phyloP scores from a whole-genome alignment of 2,113 vertebrate genomes.

The Grallaria varia region DNA sequence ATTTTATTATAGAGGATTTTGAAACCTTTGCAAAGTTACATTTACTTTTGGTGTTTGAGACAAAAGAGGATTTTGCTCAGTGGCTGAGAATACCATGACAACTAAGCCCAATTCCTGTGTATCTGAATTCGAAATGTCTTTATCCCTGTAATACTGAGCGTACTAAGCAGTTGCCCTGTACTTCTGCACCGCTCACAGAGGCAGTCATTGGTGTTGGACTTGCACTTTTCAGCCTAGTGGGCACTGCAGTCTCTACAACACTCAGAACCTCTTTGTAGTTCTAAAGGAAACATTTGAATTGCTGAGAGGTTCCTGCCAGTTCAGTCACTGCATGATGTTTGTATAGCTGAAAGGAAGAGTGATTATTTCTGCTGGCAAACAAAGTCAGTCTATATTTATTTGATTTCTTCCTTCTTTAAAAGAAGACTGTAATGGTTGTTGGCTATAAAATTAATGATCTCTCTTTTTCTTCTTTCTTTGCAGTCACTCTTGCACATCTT shows the following conservation, averaged over 20 bases:
- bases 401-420: conserved; percentile 5
- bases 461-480: neutral
- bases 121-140: neutral
- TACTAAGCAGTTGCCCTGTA: neutral
- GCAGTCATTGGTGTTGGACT: neutral
- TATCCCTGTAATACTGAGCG: neutral
- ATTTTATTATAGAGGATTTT: neutral
- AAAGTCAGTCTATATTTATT: neutral
- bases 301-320: neutral
- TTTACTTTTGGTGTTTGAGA: neutral
- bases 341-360: neutral
- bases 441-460: neutral
- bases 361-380: conserved; percentile 3
- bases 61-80: neutral
- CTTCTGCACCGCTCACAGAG: neutral
- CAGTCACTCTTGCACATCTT: neutral
- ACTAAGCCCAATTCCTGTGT: neutral
- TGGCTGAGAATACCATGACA: neutral
- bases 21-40: neutral
- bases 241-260: neutral
- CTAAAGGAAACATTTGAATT: neutral
- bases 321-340: neutral
- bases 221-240: neutral
- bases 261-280: neutral
- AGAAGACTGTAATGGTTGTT: neutral